Base-by-base conservation (phyloP, 2,888 invertebrate genomes). In the Adineta ricciae region DNA sequence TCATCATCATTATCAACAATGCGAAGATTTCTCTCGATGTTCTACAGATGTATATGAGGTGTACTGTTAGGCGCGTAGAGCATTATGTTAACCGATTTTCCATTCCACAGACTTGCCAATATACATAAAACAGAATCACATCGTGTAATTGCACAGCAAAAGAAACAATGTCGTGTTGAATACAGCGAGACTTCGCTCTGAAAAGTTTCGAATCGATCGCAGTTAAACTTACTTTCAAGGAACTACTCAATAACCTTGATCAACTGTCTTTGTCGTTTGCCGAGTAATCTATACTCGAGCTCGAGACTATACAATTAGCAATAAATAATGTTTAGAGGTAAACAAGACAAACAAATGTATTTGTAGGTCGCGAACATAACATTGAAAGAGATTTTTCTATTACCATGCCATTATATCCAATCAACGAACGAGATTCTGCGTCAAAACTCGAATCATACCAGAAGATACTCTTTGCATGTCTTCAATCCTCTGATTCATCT, bases 11-110 rank as follows among this genome's bases (percentile, higher is more conserved):
- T 16, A 36, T 19, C 50, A 50, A 50, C 16, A 5, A 64, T 19
- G 32, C 19, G 4, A 64, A 64, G 27, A 64, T 27, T 32, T 64
- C 16, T 64, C 16, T 36, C 64, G 64, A 64, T 27, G 64, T 64
- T 64, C 27, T 64, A 64, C 64, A 64, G 64, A 64, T 64, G 64
- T 64, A 64, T 32, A 64, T 64, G 64, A 64, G 64, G 64, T 64
- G 27, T 64, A 64, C 64, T 64, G 64, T 36, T 36, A 64, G 27
- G 16, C 64, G 64, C 32, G 19, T 64, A 64, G 3, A 64, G 4
- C 24, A 0, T 32, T 64, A 32, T 64, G 64, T 27, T 64, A 64
- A 32, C 64, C 16, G 19, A 32, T 64, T 64, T 64, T 64, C 64
- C 32, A 64, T 64, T 27, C 64, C 2, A 36, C 64, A 64, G 64